phyloP scores from a whole-genome alignment of 92 coral and sea anemone species.

The Pocillopora grandis region DNA sequence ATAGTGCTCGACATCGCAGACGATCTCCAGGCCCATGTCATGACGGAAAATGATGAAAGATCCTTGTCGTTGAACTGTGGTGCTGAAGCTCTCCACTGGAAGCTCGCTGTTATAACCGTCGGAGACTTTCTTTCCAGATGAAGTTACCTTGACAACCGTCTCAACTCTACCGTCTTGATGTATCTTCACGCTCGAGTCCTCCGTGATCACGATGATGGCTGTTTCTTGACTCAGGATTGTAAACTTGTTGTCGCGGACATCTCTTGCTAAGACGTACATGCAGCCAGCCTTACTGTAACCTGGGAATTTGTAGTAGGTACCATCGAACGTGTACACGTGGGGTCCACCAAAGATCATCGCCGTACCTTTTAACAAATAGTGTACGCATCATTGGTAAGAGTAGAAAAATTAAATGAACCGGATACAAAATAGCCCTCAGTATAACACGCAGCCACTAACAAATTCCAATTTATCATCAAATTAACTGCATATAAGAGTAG shows the following conservation, averaged over 20 bases:
- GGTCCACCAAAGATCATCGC: constrained; percentile 97
- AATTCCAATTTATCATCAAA: too few relatives aligned
- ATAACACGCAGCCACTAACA: too few relatives aligned
- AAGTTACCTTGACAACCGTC: constrained; percentile 72
- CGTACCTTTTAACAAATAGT: constrained; percentile 53
- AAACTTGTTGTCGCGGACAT: constrained; percentile 88
- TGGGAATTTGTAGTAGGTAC: constrained; percentile 84
- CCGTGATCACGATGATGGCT: constrained; percentile 80
- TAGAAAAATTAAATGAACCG: neutral
- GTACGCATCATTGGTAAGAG: too few relatives aligned
- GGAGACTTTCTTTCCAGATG: constrained; percentile 65
- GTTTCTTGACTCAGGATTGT: constrained; percentile 93
- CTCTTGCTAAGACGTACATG: constrained; percentile 93
- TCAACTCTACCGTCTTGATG: constrained; percentile 85
- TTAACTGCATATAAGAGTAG: too few relatives aligned
- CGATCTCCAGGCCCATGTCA: constrained; percentile 81
- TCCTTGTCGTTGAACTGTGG: constrained; percentile 82
- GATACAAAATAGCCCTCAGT: neutral
- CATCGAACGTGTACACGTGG: constrained; percentile 95
- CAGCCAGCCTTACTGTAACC: constrained; percentile 89
- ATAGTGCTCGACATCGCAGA: constrained; percentile 87
- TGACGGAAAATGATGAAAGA: constrained; percentile 75
- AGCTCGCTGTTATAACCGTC: constrained; percentile 75
- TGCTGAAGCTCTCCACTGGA: constrained; percentile 83
- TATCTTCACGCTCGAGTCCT: constrained; percentile 86